phyloP scores from a whole-genome alignment of 2,113 vertebrate genomes.

The Neodontobutis hainanensis region DNA sequence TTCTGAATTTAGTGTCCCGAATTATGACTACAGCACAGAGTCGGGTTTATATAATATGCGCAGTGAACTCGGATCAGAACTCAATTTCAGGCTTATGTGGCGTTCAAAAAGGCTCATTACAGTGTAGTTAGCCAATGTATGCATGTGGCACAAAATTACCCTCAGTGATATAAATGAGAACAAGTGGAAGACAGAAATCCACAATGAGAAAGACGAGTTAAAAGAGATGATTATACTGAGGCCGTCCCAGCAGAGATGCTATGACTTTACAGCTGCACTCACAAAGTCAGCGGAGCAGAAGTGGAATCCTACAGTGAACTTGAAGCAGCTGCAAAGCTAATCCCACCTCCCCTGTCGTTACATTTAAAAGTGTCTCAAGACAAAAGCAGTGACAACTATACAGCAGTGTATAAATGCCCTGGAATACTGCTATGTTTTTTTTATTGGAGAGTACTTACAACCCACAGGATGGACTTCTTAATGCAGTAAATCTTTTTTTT shows the following conservation, averaged over 20 bases:
- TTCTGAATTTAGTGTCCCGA: slow-evolving; percentile 43
- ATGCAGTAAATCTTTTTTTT: too few species aligned
- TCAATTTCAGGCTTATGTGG: slow-evolving; percentile 19
- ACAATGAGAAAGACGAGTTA: slow-evolving; percentile 24
- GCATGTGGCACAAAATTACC: slow-evolving; percentile 42
- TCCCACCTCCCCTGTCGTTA: slow-evolving; percentile 26
- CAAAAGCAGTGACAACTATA: slow-evolving; percentile 5
- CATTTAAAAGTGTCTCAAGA: not conserved
- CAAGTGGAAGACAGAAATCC: slow-evolving; percentile 13
- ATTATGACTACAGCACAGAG: slow-evolving; percentile 10
- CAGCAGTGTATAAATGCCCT: not conserved
- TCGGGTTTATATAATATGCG: slow-evolving; percentile 20
- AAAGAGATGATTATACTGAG: slow-evolving; percentile 20
- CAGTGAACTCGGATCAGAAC: slow-evolving; percentile 30
- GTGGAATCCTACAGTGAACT: slow-evolving; percentile 32
- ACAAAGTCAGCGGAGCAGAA: slow-evolving; percentile 31
- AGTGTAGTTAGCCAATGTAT: not conserved
- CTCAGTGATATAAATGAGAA: slow-evolving; percentile 24
- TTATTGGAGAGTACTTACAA: not conserved
- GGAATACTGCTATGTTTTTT: not conserved
- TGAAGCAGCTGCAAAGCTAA: slow-evolving; percentile 45
- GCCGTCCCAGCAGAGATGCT: slow-evolving; percentile 8
- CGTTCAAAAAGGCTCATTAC: slow-evolving; percentile 29
- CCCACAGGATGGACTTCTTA: not conserved
- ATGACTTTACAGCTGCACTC: slow-evolving; percentile 30